Conservation (phyloP, 2,113 vertebrate species). For the Epinephelus cyanopodus region DNA sequence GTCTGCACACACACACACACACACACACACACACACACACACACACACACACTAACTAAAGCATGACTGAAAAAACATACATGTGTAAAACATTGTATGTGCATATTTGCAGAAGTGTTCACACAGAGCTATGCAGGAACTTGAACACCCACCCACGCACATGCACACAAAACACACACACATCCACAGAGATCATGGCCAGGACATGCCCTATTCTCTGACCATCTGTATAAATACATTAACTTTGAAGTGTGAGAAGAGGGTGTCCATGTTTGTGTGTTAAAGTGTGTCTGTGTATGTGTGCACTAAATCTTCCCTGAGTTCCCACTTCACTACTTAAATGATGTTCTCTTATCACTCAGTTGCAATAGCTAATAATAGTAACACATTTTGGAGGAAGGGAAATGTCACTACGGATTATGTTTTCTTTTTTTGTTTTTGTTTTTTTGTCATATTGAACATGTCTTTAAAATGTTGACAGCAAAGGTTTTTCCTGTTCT, state of each 20-base stretch:
- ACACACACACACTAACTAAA: neutral
- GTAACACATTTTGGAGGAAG: neutral
- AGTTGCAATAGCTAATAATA: neutral
- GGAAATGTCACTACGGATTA: neutral
- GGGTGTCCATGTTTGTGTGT: neutral
- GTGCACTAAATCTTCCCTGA: neutral
- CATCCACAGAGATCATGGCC: neutral
- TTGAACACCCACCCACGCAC: slow-evolving; percentile 31
- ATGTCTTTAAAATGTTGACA: neutral
- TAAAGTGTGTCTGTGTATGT: neutral
- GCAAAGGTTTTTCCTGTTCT: neutral
- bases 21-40: neutral
- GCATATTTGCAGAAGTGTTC: neutral
- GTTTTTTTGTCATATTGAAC: neutral
- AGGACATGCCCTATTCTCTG: slow-evolving; percentile 18
- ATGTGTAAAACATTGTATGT: neutral
- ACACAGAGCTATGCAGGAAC: slow-evolving; percentile 1
- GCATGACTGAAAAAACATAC: neutral
- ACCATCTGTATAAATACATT: slow-evolving; percentile 60
- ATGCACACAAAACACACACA: neutral
- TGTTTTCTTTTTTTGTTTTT: too few relatives aligned
- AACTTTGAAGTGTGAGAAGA: slow-evolving; percentile 20
- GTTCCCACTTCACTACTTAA: neutral
- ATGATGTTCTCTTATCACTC: neutral
- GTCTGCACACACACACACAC: neutral